phyloP scores from a whole-genome alignment of 2,797 vertebrate genomes.

The Sebastes steindachneri region DNA sequence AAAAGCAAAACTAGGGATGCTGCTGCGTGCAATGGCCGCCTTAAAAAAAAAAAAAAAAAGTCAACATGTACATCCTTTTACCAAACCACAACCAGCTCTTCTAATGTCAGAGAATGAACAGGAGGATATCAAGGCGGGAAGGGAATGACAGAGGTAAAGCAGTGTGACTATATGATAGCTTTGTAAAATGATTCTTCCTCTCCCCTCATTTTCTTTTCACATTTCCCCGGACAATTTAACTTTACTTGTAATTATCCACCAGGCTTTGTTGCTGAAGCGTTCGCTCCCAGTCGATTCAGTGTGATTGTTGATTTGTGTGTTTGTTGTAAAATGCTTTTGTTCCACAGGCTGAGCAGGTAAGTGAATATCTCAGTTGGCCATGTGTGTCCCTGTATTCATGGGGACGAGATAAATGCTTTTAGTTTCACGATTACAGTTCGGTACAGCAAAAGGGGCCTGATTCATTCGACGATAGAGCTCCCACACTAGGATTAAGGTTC shows the following conservation, averaged over 20 bases:
- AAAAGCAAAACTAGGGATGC: conserved; percentile 3
- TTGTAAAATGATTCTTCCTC: conserved; percentile 17
- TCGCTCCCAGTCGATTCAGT: conserved; percentile 13
- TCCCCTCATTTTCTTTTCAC: background rate
- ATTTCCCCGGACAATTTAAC: conserved; percentile 3
- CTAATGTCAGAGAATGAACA: conserved; percentile 8
- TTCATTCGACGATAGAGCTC: background rate
- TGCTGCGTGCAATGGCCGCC: background rate
- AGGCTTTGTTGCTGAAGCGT: conserved; percentile 28
- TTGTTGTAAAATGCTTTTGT: conserved; percentile 60
- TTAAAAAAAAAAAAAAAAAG: background rate
- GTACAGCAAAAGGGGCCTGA: background rate
- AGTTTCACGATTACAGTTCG: conserved; percentile 17
- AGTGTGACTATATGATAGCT: conserved; percentile 4
- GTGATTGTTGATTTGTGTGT: conserved; percentile 18
- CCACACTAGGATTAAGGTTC: background rate
- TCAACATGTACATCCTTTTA: background rate
- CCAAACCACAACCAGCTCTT: background rate
- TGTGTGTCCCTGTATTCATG: conserved; percentile 9
- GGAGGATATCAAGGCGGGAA: conserved; percentile 45
- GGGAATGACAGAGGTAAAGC: conserved; percentile 10
- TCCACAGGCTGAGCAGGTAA: conserved; percentile 79
- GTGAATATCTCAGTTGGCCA: conserved; percentile 61
- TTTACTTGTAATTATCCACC: conserved; percentile 42
- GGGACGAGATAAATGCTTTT: conserved; percentile 4